phyloP scores from a whole-genome alignment of 2,797 vertebrate species.

The Gambusia yucatana region DNA sequence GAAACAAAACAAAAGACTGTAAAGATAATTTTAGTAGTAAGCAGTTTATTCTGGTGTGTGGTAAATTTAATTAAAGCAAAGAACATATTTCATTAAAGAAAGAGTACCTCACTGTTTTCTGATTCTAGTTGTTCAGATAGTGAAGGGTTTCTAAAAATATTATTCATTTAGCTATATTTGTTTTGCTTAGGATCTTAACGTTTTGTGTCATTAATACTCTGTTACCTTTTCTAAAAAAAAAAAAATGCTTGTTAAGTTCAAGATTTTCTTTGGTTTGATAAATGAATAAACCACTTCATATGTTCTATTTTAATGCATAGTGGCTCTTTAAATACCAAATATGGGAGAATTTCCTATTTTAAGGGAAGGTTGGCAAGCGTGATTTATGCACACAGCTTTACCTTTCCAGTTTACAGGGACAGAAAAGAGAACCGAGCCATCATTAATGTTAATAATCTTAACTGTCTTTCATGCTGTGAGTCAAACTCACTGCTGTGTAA shows the following conservation, averaged over 20 bases:
- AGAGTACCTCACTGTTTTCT: not conserved
- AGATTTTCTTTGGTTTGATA: not conserved
- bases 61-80: constrained; percentile 4
- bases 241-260: not conserved
- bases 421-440: constrained; percentile 12
- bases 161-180: not conserved
- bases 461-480: constrained; percentile 17
- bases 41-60: not conserved
- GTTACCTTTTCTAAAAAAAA: not conserved
- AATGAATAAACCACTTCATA: not conserved
- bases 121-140: not conserved
- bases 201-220: not conserved
- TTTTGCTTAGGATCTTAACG: not conserved
- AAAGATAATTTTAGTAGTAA: not conserved
- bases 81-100: not conserved
- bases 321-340: not conserved
- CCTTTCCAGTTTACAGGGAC: constrained; percentile 7
- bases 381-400: constrained; percentile 1
- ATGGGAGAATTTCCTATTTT: not conserved
- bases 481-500: constrained; percentile 9
- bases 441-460: constrained; percentile 27
- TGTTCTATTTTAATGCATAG: not conserved
- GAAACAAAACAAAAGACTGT: not conserved
- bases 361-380: not conserved
- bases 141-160: not conserved